Evolutionary conservation across 2,888 invertebrate species (phyloP).

Genomic region (Agonum fuliginosum): DNA sequence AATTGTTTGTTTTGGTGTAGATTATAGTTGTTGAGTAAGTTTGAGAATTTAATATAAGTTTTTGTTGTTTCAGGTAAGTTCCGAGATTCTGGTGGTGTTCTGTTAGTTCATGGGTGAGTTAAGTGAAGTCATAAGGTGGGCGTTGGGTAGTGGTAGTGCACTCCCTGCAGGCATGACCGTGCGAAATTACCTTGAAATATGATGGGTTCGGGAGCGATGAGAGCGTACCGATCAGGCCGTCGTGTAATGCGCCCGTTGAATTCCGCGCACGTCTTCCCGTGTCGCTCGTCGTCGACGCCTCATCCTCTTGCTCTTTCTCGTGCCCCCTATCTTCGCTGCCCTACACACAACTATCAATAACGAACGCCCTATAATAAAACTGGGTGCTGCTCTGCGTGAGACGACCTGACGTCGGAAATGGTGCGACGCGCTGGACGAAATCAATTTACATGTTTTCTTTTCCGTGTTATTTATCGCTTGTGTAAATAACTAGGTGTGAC

Average conservation of each 20-base stretch:
- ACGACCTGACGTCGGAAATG: conserved; percentile 62
- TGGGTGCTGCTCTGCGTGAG: conserved; percentile 64
- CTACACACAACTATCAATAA: conserved; percentile 60
- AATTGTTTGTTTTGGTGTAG: neutral
- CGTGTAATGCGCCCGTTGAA: conserved; percentile 64
- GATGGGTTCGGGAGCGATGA: conserved; percentile 66
- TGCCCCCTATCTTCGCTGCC: neutral
- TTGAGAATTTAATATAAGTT: neutral
- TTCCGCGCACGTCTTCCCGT: conserved; percentile 63
- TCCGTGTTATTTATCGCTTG: conserved; percentile 70
- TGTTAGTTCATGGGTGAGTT: neutral
- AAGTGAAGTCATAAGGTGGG: neutral
- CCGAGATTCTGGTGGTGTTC: neutral
- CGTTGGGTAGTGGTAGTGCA: conserved; percentile 22
- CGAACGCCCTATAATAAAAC: conserved; percentile 67
- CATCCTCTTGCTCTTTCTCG: neutral
- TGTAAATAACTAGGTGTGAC: conserved; percentile 66
- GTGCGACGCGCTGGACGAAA: conserved; percentile 61
- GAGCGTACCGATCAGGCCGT: conserved; percentile 62
- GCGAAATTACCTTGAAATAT: conserved; percentile 69
- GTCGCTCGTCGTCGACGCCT: conserved; percentile 29
- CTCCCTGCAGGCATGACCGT: conserved; percentile 66
- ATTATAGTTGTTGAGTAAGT: neutral
- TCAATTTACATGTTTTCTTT: conserved; percentile 67
- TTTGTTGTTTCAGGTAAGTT: conserved; percentile 34